Evolutionary conservation across 2,797 vertebrate species (phyloP), one percentile per base, ranked within the genome.

Genomic region (Sebastes minor): DNA sequence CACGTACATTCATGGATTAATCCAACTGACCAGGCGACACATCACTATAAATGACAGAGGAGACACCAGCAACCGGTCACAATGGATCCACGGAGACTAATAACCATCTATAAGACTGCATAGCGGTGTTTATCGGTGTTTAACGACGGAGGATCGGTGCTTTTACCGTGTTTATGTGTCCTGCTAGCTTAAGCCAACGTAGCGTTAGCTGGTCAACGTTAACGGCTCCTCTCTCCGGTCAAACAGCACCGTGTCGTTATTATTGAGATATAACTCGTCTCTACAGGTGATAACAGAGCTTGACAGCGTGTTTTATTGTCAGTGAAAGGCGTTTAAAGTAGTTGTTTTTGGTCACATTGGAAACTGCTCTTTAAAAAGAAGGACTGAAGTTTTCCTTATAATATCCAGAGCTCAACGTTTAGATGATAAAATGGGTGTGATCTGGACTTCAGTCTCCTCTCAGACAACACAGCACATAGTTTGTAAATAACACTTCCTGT

Each of bases 101-200:
- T 38, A 38, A 14, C 35, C 1, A 0, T 2, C 5, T 38, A 2
- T 38, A 2, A 38, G 35, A 14, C 4, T 35, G 10, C 18, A 3
- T 25, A 8, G 32, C 35, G 1, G 12, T 8, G 62, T 18, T 10
- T 33, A 8, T 30, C 35, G 1, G 14, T 10, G 27, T 80, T 67
- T 77, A 20, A 9, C 33, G 32, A 14, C 60, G 25, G 55, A 38
- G 57, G 52, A 71, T 68, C 67, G 53, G 78, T 59, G 66, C 88
- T 78, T 53, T 65, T 23, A 83, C 74, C 78, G 86, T 91, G 88
- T 93, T 88, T 89, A 70, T 78, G 74, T 92, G 35, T 38, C 81
- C 53, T 69, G 93, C 88, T 95, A 94, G 91, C 90, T 91, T 90
- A 84, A 93, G 75, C 85, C 78, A 59, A 16, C 27, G 71, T 74